Conservation (phyloP, 1,140 invertebrate species). For the Agraylea sexmaculata region DNA sequence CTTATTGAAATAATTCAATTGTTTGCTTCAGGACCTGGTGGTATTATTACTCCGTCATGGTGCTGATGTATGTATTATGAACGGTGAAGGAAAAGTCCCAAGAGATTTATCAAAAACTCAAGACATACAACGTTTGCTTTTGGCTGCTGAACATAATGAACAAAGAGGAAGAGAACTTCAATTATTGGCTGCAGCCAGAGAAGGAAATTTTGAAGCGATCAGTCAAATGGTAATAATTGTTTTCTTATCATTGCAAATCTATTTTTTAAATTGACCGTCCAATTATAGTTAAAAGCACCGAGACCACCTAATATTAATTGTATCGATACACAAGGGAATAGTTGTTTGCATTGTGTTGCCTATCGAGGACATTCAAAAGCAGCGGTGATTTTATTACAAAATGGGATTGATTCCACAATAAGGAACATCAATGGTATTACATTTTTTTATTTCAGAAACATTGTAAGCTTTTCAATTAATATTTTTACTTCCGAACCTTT, state of each 20-base stretch:
- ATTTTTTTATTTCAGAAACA: constrained; percentile 5
- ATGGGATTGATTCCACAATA: constrained; percentile 42
- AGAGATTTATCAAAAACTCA: constrained; percentile 42
- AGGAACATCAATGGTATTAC: constrained; percentile 38
- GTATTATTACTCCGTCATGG: constrained; percentile 54
- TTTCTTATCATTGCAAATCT: too few species aligned
- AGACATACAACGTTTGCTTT: constrained; percentile 45
- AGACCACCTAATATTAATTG: constrained; percentile 38
- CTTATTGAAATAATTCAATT: too few species aligned
- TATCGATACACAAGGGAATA: constrained; percentile 48
- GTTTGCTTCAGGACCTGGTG: constrained; percentile 60
- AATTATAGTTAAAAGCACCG: constrained; percentile 28
- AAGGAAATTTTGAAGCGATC: constrained; percentile 43
- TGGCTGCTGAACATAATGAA: constrained; percentile 49
- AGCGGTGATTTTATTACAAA: constrained; percentile 53
- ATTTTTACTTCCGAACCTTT: not conserved
- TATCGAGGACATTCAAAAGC: constrained; percentile 52
- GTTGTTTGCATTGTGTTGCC: constrained; percentile 54
- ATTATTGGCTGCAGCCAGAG: constrained; percentile 47
- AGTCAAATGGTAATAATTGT: constrained; percentile 40
- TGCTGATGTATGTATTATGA: constrained; percentile 63
- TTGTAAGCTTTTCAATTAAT: not conserved
- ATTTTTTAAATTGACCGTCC: not conserved
- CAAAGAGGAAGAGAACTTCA: constrained; percentile 37
- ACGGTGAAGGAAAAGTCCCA: constrained; percentile 48